Conservation (phyloP, 2,113 vertebrate genomes). For the Jacana jacana region DNA sequence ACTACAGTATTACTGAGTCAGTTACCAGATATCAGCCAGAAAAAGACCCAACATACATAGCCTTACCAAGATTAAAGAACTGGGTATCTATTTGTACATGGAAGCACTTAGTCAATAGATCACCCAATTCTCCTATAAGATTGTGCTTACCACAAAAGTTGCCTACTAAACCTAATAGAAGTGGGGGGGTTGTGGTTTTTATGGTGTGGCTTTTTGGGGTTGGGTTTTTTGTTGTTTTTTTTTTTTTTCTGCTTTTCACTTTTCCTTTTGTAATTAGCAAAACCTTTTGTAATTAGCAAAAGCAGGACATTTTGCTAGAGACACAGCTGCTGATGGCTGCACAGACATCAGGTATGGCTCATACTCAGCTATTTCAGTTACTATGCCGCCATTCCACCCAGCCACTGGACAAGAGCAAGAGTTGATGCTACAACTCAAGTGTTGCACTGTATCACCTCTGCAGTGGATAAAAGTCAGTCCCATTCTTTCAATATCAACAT, state of each 20-base stretch:
- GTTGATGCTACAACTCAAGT: background rate
- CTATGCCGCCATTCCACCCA: background rate
- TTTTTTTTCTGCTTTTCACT: background rate
- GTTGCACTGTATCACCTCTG: background rate
- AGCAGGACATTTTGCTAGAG: background rate
- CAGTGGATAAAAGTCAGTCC: background rate
- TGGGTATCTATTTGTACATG: background rate
- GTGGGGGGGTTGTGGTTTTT: no score
- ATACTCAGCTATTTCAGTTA: background rate
- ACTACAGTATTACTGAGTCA: background rate
- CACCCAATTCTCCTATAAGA: background rate
- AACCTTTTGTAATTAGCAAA: background rate
- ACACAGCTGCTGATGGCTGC: background rate
- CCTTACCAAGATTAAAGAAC: background rate
- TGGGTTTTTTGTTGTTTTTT: no score
- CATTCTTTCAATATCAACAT: background rate
- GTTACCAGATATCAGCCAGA: background rate
- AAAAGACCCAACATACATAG: background rate
- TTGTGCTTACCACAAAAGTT: background rate
- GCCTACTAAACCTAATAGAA: no score
- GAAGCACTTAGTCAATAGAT: background rate
- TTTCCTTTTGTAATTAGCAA: background rate
- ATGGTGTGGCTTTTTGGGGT: no score
- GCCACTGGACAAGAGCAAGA: rapidly evolving
- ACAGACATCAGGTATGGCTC: background rate